These are phyloP conservation scores for Tachina fera DNA, from an alignment of 2,888 invertebrate genomes.

Conservation along the genomic window DNA sequence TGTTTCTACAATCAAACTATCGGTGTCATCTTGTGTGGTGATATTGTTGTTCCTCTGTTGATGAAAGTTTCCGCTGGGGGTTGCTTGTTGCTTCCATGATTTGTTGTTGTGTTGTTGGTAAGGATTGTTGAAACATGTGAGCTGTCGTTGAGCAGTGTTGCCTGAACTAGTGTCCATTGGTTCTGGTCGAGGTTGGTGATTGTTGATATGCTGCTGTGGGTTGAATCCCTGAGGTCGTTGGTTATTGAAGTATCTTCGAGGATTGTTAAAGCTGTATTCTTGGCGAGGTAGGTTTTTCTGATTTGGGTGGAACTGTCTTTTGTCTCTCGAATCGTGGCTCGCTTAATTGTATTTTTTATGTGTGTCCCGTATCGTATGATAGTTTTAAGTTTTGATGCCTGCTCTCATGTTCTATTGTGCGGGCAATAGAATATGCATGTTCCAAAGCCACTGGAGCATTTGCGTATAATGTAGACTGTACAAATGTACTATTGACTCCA, in stretches of 20 bases:
- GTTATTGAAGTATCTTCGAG: too few relatives aligned
- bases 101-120: neutral
- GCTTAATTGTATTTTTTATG: neutral
- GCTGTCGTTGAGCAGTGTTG: neutral
- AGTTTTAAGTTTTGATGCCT: neutral
- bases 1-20: slow-evolving; percentile 13
- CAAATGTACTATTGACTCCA: slow-evolving; percentile 9
- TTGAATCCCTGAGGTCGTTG: too few relatives aligned
- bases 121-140: neutral
- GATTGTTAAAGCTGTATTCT: too few relatives aligned
- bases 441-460: slow-evolving; percentile 3
- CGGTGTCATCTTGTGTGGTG: slow-evolving; percentile 2
- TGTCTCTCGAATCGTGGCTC: neutral
- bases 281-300: neutral
- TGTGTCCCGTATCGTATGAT: neutral
- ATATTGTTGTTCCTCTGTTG: slow-evolving; percentile 11
- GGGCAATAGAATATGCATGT: slow-evolving; percentile 9
- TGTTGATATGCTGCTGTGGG: neutral
- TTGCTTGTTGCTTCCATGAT: slow-evolving; percentile 18
- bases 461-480: slow-evolving; percentile 22
- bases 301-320: neutral
- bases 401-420: neutral
- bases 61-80: slow-evolving; percentile 1
- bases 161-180: slow-evolving; percentile 3
- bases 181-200: neutral